These are phyloP conservation scores for Rhincodon typus DNA, from an alignment of 2,797 vertebrate genomes.

Conservation along the genomic window DNA sequence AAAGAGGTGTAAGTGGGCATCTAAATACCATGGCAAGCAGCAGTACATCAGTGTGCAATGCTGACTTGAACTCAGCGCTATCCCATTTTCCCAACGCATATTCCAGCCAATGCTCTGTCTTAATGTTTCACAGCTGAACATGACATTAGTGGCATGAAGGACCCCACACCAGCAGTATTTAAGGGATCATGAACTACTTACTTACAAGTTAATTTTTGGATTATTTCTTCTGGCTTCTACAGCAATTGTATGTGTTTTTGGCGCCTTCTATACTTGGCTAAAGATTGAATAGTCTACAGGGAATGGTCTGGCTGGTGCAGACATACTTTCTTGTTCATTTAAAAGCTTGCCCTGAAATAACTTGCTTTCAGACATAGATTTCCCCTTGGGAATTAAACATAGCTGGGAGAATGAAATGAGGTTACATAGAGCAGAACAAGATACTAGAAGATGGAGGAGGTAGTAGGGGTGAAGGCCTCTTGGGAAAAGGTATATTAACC, in stretches of 20 bases:
- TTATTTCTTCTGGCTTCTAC: conserved; percentile 15
- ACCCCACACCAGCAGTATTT: not conserved
- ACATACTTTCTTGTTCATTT: not conserved
- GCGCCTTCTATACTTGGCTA: not conserved
- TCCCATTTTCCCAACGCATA: not conserved
- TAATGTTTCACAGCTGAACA: not conserved
- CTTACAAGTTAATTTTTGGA: not conserved
- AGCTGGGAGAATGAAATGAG: not conserved
- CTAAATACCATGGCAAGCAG: not conserved
- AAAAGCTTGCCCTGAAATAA: not conserved
- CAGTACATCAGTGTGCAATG: not conserved
- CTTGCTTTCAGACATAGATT: not conserved
- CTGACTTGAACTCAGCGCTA: not conserved
- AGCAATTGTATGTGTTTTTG: not conserved
- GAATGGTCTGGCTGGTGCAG: not conserved
- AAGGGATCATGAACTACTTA: not conserved
- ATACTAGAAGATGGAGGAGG: not conserved
- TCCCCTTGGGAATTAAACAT: not conserved
- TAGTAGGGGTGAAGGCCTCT: not conserved
- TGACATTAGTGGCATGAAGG: not conserved
- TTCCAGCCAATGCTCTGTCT: not conserved
- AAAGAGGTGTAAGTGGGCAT: not conserved
- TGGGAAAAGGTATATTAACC: not conserved
- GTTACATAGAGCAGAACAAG: not conserved
- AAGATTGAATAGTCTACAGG: not conserved